A percentile compares a stretch with the other conserved stretches of the same genome.
Evolutionary conservation across 2,888 invertebrate genomes (phyloP).

Genomic region (Orchestes rusci): DNA sequence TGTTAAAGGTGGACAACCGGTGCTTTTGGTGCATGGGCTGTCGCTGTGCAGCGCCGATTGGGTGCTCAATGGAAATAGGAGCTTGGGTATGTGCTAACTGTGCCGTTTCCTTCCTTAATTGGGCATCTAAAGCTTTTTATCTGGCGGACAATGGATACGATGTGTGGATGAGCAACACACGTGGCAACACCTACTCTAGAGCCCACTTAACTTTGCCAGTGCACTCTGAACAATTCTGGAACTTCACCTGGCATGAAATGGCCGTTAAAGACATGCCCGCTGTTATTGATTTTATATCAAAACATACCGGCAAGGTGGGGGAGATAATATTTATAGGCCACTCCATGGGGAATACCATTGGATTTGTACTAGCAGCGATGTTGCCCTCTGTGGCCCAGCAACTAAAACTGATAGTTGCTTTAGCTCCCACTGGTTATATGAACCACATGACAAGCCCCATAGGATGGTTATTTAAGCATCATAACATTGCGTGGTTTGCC

Average conservation of each 20-base stretch:
- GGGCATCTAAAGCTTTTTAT: constrained; percentile 46
- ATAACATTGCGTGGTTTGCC: constrained; percentile 54
- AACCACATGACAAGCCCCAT: constrained; percentile 60
- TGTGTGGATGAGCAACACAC: constrained; percentile 77
- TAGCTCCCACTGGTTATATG: constrained; percentile 67
- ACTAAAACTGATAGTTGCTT: constrained; percentile 58
- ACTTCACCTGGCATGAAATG: constrained; percentile 83
- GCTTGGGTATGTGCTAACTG: constrained; percentile 48
- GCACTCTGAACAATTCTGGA: constrained; percentile 61
- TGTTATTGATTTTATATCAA: constrained; percentile 62
- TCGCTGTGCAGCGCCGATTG: constrained; percentile 72
- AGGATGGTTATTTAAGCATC: constrained; percentile 54
- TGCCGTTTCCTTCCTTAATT: too few species aligned
- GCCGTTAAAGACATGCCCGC: constrained; percentile 82
- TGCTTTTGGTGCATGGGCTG: constrained; percentile 75
- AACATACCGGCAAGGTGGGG: constrained; percentile 30
- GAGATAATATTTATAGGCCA: constrained; percentile 76
- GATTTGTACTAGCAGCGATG: constrained; percentile 63
- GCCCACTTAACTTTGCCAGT: constrained; percentile 52
- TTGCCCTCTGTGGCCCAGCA: constrained; percentile 59
- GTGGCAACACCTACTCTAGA: constrained; percentile 72
- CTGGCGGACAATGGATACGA: constrained; percentile 64
- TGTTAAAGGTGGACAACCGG: constrained; percentile 46
- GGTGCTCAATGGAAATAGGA: constrained; percentile 60
- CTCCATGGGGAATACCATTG: constrained; percentile 81